Conservation (phyloP, 2,888 invertebrate species). For the Eilema griseolum region DNA sequence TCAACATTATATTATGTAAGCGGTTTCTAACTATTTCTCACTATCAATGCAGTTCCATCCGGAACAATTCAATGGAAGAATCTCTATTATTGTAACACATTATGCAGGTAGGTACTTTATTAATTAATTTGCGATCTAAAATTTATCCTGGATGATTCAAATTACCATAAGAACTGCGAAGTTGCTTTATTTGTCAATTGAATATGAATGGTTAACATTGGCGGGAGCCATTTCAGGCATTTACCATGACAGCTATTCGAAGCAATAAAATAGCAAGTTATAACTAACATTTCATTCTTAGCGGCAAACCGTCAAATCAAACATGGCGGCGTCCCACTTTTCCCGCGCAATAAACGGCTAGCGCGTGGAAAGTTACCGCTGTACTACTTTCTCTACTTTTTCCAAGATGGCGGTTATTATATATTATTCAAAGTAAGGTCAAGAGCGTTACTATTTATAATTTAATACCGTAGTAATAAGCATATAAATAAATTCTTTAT, state of each 20-base stretch:
- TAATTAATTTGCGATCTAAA: neutral
- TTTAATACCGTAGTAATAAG: constrained; percentile 38
- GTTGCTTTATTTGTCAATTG: neutral
- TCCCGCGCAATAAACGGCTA: constrained; percentile 79
- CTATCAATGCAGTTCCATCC: constrained; percentile 30
- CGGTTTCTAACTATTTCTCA: constrained; percentile 40
- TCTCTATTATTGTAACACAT: constrained; percentile 9
- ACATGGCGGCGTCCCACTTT: constrained; percentile 85
- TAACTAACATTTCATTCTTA: constrained; percentile 55
- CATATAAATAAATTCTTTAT: constrained; percentile 19
- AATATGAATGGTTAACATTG: neutral
- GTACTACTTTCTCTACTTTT: constrained; percentile 87
- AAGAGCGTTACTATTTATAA: constrained; percentile 64
- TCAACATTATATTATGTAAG: constrained; percentile 51
- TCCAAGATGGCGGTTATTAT: constrained; percentile 81
- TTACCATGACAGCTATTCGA: neutral
- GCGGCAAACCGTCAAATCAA: constrained; percentile 76
- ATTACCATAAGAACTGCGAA: neutral
- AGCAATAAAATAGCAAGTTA: neutral
- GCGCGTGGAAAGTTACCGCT: constrained; percentile 85
- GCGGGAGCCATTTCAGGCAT: neutral
- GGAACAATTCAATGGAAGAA: constrained; percentile 31
- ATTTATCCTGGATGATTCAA: too few relatives aligned
- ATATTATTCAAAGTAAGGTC: constrained; percentile 75
- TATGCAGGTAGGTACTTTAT: neutral